Evolutionary conservation across 2,113 vertebrate species (phyloP), one percentile per base, ranked within the genome.

Genomic region (Neogobius melanostomus): DNA sequence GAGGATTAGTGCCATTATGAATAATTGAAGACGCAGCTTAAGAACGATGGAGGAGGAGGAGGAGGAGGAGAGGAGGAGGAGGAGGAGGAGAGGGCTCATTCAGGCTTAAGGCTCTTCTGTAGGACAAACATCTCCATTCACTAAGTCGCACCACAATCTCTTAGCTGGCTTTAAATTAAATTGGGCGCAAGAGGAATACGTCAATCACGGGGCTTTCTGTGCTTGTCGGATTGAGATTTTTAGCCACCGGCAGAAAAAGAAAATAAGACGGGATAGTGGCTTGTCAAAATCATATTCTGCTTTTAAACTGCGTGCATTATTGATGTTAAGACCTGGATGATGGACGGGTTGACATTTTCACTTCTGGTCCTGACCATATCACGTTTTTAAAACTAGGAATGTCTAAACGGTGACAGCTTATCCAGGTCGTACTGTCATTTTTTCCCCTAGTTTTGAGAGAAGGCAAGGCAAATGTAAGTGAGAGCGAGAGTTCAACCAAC

Each of bases 1-100:
- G 83, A 78, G 77, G 76, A 89, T 88, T 81, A 84, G 75, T 8
- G 64, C 54, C 48, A 45, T 69, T 70, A 86, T 91, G 81, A 92
- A 90, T 92, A 81, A 92, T 89, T 90, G 57, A 90, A 81, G 69
- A 77, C 6, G 9, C 54, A 45, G 44, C 61, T 85, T 71, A 87
- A 88, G 83, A 74, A 84, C 74, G 72, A 89, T 82, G 72, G 28
- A 70, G 73, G 77, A 71, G 46, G 65, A 79, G 63, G 49, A 68
- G 77, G 17, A 7, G 15, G 15, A 16, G 53, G 3, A 50, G 48
- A n/a, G n/a, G 11, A 49, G 48, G 48, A 49, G 11, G 48, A 49
- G 71, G 52, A 70, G 74, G 76, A 72, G 48, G 66, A 79, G 63
- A 49, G 68, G 77, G 70, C 70, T 72, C 62, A 69, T 14, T 72